These are phyloP conservation scores for Gallinago media DNA, from an alignment of 2,113 vertebrate species.

Conservation along the genomic window DNA sequence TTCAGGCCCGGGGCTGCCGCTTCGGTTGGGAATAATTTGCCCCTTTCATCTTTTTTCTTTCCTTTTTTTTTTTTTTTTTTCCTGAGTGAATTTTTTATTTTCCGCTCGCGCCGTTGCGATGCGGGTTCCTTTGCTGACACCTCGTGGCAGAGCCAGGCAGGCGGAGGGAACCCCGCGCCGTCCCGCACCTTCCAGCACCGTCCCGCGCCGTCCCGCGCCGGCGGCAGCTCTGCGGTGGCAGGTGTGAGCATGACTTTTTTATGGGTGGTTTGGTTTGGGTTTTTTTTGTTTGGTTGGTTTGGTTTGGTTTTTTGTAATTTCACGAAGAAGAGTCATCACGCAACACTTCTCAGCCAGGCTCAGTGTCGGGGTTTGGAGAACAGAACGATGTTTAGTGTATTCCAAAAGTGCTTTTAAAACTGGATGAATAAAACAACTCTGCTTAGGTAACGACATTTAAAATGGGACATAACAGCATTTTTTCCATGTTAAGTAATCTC, in stretches of 20 bases:
- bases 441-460: neutral
- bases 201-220: neutral
- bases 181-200: accelerated
- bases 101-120: accelerated
- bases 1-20: neutral
- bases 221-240: neutral
- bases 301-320: neutral
- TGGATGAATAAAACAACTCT: neutral
- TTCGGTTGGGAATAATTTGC: neutral
- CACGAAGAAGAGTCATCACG: neutral
- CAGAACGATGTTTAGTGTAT: neutral
- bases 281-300: no score
- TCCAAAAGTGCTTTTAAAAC: neutral
- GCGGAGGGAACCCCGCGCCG: neutral
- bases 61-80: no score
- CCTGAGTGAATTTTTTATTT: accelerated
- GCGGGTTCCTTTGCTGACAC: neutral
- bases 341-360: neutral
- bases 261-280: no score
- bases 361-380: neutral
- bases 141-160: neutral
- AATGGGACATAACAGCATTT: neutral
- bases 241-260: neutral
- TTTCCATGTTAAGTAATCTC: neutral
- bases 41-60: neutral